phyloP scores from a whole-genome alignment of 2,113 vertebrate genomes.

The Phyllopteryx taeniolatus region DNA sequence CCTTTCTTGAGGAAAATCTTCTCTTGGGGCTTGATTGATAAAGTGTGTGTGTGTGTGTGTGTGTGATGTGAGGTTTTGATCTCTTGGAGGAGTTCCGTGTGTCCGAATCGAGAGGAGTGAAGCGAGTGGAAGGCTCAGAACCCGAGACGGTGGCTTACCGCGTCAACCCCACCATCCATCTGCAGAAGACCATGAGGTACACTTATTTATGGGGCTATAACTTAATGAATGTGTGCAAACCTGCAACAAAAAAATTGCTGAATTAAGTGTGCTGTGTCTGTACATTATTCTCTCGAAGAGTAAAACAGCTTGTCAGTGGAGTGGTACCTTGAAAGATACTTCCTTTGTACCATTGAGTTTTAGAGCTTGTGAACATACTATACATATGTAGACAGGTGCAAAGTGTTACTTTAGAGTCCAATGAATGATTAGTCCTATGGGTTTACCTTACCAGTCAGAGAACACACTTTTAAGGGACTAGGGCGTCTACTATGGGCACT shows the following conservation, averaged over 20 bases:
- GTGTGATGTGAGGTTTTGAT: slow-evolving; percentile 58
- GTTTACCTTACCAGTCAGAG: not conserved
- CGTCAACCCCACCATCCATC: slow-evolving; percentile 64
- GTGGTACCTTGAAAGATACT: not conserved
- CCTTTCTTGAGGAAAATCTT: not conserved
- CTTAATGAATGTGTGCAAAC: not conserved
- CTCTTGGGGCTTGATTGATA: not conserved
- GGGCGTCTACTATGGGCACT: not conserved
- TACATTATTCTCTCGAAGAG: not conserved
- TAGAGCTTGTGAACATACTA: not conserved
- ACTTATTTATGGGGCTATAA: not conserved
- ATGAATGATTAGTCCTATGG: not conserved
- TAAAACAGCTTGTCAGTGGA: not conserved
- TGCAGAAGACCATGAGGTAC: slow-evolving; percentile 61
- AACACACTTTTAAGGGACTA: not conserved
- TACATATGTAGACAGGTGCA: not conserved
- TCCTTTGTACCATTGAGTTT: not conserved
- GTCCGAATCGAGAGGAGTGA: slow-evolving; percentile 58
- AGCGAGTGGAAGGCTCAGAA: slow-evolving; percentile 62
- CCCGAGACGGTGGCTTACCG: slow-evolving; percentile 62
- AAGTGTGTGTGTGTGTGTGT: slow-evolving; percentile 33
- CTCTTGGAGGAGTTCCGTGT: slow-evolving; percentile 73
- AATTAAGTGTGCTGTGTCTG: not conserved
- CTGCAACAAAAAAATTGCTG: not conserved
- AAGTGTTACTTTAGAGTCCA: not conserved